A percentile compares a stretch with the other conserved stretches of the same genome.
phyloP scores from a whole-genome alignment of 2,113 vertebrate species.

The Chloropsis hardwickii region DNA sequence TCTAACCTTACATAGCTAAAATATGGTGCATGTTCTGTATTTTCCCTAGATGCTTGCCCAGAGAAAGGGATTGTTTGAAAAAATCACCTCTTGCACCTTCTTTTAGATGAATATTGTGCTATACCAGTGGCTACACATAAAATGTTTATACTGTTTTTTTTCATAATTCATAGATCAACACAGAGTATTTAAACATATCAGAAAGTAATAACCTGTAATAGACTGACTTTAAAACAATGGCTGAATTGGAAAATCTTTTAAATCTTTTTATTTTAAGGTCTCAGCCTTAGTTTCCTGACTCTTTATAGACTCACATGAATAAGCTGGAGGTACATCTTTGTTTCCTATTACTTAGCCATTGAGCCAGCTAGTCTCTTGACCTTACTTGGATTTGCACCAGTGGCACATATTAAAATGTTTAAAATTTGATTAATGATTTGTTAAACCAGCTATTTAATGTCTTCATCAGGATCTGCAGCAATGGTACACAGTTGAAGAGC shows the following conservation, averaged over 20 bases:
- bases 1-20: neutral
- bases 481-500: neutral
- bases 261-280: neutral
- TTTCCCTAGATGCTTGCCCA: neutral
- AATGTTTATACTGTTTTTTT: neutral
- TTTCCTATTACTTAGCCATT: constrained; percentile 10
- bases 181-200: neutral
- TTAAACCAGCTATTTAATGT: neutral
- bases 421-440: constrained; percentile 30
- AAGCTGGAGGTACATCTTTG: neutral
- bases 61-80: neutral
- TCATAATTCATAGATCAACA: neutral
- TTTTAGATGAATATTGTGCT: neutral
- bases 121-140: neutral
- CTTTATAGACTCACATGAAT: neutral
- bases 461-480: constrained; percentile 11
- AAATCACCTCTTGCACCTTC: neutral
- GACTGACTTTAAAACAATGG: neutral
- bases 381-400: constrained; percentile 27
- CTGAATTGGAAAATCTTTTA: neutral
- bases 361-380: constrained; percentile 15
- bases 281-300: neutral
- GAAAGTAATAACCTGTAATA: neutral
- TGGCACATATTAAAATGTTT: constrained; percentile 35
- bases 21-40: neutral